Base-by-base conservation (phyloP, 2,888 invertebrate species). In the Tryphoninae sp. region DNA sequence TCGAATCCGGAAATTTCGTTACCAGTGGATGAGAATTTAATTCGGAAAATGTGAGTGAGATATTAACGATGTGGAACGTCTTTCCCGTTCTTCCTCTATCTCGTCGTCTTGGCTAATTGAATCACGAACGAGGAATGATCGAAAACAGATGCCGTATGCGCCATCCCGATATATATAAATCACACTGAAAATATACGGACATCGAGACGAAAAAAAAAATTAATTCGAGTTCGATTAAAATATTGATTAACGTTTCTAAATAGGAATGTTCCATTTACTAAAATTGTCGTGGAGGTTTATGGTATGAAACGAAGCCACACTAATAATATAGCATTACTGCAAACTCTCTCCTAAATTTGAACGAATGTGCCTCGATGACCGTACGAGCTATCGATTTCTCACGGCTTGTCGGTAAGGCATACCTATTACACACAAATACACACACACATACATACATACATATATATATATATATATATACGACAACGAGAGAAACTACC, bases 271-370 rank as follows among this genome's bases (percentile, higher is more conserved):
- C 33, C 6, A 33, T 33, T 33, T 33, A 45, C 26, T 13, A 16
- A 11, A 71, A 55, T 59, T 23, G 59, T 11, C 23, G 71, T 23
- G 23, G 23, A 23, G 45, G 42, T 71, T 71, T 49, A 22, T 16
- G 45, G 33, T 33, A 23, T 59, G 23, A 13, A 59, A 49, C 59
- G 49, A 45, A 59, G 16, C 23, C 11, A 9, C 33, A 16, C 11
- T 55, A 33, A 42, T 53, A 42, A 64, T 55, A 59, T 49, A 59
- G 42, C 61, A 59, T 73, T 61, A 23, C 58, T 65, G 23, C 64
- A 77, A 51, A 61, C 45, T 74, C 73, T 71, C 59, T 78, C 53
- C 78, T 81, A 78, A 79, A 81, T 81, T 79, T 74, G 72, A 80
- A 83, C 75, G 68, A 83, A 83, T 83, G 80, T 79, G 73, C 72